phyloP scores from a whole-genome alignment of 2,888 invertebrate species.

The Furcula furcula region DNA sequence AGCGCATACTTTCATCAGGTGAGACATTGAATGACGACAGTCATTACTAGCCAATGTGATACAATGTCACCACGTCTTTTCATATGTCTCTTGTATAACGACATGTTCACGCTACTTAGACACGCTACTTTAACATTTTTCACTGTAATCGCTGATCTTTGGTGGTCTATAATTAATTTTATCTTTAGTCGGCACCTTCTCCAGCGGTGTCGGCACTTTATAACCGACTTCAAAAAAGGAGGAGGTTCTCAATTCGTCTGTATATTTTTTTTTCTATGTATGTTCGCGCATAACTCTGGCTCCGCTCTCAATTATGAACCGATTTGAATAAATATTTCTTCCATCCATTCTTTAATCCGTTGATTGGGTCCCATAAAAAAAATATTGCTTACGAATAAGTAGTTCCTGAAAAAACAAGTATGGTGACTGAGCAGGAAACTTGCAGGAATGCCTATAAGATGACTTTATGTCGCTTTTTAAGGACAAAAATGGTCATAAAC shows the following conservation, averaged over 20 bases:
- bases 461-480: too few relatives aligned
- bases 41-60: constrained; percentile 20
- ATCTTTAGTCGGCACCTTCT: neutral
- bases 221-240: neutral
- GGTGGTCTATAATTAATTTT: constrained; percentile 32
- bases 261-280: neutral
- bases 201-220: neutral
- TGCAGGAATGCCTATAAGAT: too few relatives aligned
- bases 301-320: neutral
- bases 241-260: too few relatives aligned
- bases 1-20: constrained; percentile 38
- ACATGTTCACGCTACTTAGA: constrained; percentile 39
- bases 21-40: constrained; percentile 48
- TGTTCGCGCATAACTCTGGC: neutral
- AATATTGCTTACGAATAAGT: too few relatives aligned
- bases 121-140: constrained; percentile 41
- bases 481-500: too few relatives aligned
- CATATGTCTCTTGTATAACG: constrained; percentile 26
- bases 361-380: too few relatives aligned
- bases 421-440: too few relatives aligned
- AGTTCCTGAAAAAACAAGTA: too few relatives aligned
- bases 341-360: too few relatives aligned
- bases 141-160: constrained; percentile 33
- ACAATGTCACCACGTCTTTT: constrained; percentile 30
- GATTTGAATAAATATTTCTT: too few relatives aligned